Evolutionary conservation across 1,140 invertebrate species (phyloP), one percentile per base, ranked within the genome.

Genomic region (Phymorhynchus buccinoides): DNA sequence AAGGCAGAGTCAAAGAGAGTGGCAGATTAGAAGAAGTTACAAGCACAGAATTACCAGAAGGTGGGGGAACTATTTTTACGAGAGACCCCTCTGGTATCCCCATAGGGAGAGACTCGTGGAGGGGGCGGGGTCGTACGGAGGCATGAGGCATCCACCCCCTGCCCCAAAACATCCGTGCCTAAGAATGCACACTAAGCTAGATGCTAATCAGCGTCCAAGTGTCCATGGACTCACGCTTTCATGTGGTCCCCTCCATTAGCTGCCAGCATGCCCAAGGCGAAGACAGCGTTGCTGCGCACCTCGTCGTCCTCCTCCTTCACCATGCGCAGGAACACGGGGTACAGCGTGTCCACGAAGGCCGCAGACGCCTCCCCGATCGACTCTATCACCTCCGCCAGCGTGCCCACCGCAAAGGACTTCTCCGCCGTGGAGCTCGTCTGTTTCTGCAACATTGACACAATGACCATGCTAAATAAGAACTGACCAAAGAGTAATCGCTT

Each of bases 281-380:
- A 97, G 62, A 96, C 95, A 0, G 95, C 94, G 93, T 97, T 97
- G 89, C 96, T 96, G 37, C 96, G 94, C 2, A 97, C 95, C 92
- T 96, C 95, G 41, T 95, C 95, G 88, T 95, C 95, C 3, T 94
- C 85, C 92, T 97, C 96, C 27, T 86, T 94, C 0, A 95, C 93
- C 30, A 95, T 94, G 83, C 91, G 93, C 27, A 96, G 92, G 86
- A 96, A 95, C 35, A 96, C 87, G 18, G 96, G 95, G 71, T 96
- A 94, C 62, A 97, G 90, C 68, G 94, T 92, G 35, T 94, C 91
- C 22, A 95, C 94, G 90, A 96, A 96, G 27, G 93, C 92, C 39
- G 91, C 93, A 1, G 88, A 92, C 73, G 94, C 94, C 44, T 86
- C 85, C 22, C 95, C 94, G 66, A 96, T 93, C 0, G 95, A 94